Evolutionary conservation across 2,797 vertebrate species (phyloP).

Genomic region (Chelidonichthys spinosus): DNA sequence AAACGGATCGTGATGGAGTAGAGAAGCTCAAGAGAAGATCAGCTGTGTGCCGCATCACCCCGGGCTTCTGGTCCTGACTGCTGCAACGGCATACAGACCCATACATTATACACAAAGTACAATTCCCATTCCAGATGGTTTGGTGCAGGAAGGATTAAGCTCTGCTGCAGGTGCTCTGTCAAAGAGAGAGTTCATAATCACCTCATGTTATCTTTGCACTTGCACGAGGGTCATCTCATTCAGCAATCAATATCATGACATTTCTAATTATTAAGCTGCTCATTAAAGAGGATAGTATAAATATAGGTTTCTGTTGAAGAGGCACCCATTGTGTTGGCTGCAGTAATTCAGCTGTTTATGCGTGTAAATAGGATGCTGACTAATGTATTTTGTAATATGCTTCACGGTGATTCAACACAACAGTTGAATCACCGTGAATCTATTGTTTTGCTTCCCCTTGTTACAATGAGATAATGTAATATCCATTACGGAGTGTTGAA

Average conservation of each 20-base stretch:
- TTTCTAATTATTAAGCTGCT: conserved; percentile 49
- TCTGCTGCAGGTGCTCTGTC: conserved; percentile 50
- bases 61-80: conserved; percentile 57
- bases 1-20: conserved; percentile 56
- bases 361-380: conserved; percentile 50
- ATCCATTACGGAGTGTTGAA: conserved; percentile 49
- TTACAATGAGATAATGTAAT: conserved; percentile 48
- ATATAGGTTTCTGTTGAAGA: conserved; percentile 28
- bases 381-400: conserved; percentile 50
- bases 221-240: conserved; percentile 34
- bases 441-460: conserved; percentile 62
- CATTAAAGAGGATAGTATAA: conserved; percentile 46
- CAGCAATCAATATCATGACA: conserved; percentile 27
- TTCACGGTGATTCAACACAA: conserved; percentile 45
- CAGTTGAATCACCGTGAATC: conserved; percentile 50
- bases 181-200: conserved; percentile 42
- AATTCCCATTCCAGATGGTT: conserved; percentile 77
- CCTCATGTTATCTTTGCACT: conserved; percentile 34
- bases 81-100: conserved; percentile 54
- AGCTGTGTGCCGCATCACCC: conserved; percentile 45
- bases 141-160: conserved; percentile 59
- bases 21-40: conserved; percentile 62
- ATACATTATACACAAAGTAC: conserved; percentile 61
- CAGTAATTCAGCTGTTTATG: conserved; percentile 44
- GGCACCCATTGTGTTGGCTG: conserved; percentile 37